These are phyloP conservation scores for Salticus scenicus DNA, from an alignment of 2,888 invertebrate species.

Conservation along the genomic window DNA sequence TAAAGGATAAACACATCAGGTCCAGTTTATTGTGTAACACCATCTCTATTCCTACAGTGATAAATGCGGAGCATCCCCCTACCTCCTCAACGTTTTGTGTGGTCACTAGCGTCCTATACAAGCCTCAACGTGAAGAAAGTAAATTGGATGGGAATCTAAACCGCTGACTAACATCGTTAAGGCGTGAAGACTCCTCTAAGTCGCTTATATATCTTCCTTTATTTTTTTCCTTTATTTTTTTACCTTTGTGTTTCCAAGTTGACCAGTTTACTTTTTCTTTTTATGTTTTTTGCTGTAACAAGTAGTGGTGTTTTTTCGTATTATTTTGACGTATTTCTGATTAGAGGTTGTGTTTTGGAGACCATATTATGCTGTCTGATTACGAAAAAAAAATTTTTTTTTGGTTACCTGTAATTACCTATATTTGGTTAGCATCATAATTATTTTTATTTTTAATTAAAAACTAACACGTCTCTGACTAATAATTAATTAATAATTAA, in stretches of 20 bases:
- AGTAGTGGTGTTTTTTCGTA: slow-evolving; percentile 38
- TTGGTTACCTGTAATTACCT: too few relatives aligned
- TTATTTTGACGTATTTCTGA: background rate
- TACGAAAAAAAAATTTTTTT: too few relatives aligned
- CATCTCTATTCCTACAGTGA: slow-evolving; percentile 42
- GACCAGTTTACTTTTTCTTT: slow-evolving; percentile 33
- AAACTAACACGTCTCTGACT: too few relatives aligned
- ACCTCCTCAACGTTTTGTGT: slow-evolving; percentile 52
- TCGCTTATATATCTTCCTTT: slow-evolving; percentile 63
- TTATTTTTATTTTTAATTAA: too few relatives aligned
- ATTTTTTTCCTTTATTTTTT: slow-evolving; percentile 33
- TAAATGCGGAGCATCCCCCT: slow-evolving; percentile 43
- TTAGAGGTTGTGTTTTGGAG: too few relatives aligned
- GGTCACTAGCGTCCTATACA: slow-evolving; percentile 52
- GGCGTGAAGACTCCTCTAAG: slow-evolving; percentile 66
- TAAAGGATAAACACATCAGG: slow-evolving; percentile 26
- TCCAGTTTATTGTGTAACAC: slow-evolving; percentile 61
- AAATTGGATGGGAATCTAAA: slow-evolving; percentile 69
- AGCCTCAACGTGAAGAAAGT: slow-evolving; percentile 49
- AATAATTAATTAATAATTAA: too few relatives aligned
- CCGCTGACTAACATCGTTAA: slow-evolving; percentile 68
- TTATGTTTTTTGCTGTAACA: slow-evolving; percentile 56
- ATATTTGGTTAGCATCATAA: too few relatives aligned
- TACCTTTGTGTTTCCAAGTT: background rate
- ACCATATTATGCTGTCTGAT: too few relatives aligned